Evolutionary conservation across 1,140 invertebrate species (phyloP), one percentile per base, ranked within the genome.

Genomic region (Coelopa frigida): DNA sequence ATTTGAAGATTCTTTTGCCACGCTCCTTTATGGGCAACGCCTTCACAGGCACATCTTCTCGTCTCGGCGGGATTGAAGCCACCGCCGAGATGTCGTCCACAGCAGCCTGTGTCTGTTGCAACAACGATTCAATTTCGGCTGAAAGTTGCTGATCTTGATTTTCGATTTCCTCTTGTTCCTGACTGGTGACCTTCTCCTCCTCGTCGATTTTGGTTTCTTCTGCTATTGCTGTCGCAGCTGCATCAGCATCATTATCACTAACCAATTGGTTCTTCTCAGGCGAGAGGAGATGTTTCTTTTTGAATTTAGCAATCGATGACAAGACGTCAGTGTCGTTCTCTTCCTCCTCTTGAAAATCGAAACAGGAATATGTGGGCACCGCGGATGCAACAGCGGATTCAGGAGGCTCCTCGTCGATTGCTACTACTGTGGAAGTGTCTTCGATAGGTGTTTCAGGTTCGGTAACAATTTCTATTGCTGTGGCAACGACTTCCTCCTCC

Each of bases 281-380:
- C 6, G 45, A 46, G 4, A 49, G 23, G 4, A 49, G 23, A 46
- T 52, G 49, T 46, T 49, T 52, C 37, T 52, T 49, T 39, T 52
- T 52, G 8, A 49, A 49, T 26, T 52, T 44, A 21, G 44, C 37
- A 7, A 52, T 46, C 10, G 51, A 45, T 27, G 23, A 42, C 21
- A 44, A 18, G 11, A 32, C 12, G 18, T 49, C 70, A 10, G 32
- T 27, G 11, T 31, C 14, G 5, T 62, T 61, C 18, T 73, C 55
- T 52, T 76, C 74, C 31, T 78, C 76, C 26, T 78, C 76, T 14
- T 75, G 67, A 49, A 78, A 78, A 68, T 78, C 76, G 49, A 78
- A 78, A 49, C 76, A 78, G 4, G 75, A 73, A 20, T 43, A 7
- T 3, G 32, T 26, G 5, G 43, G 11, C 17, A 29, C 12, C 10